These are phyloP conservation scores for Iselma pallidipennis DNA, from an alignment of 2,888 invertebrate genomes.

Conservation along the genomic window DNA sequence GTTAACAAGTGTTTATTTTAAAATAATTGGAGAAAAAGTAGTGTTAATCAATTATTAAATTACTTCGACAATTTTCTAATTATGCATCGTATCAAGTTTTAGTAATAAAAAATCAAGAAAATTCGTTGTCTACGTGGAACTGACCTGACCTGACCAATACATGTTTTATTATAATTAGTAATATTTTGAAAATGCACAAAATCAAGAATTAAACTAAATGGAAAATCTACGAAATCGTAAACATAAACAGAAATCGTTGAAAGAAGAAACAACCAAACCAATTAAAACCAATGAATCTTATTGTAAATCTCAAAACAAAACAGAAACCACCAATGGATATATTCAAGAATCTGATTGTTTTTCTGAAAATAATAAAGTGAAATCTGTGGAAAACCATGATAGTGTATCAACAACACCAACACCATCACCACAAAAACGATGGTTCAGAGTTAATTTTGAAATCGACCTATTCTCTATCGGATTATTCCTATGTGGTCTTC, in stretches of 20 bases:
- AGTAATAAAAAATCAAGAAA: too few relatives aligned
- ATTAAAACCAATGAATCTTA: conserved; percentile 7
- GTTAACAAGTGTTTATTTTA: not conserved
- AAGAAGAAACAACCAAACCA: conserved; percentile 17
- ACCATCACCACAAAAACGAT: conserved; percentile 25
- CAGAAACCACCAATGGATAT: not conserved
- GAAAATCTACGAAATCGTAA: conserved; percentile 29
- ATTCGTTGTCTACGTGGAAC: not conserved
- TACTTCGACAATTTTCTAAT: too few relatives aligned
- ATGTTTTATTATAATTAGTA: not conserved
- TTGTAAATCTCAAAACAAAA: not conserved
- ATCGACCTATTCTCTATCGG: conserved; percentile 75
- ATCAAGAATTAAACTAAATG: conserved; percentile 25
- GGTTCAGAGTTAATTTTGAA: conserved; percentile 65
- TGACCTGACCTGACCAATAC: too few relatives aligned
- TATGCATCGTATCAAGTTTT: too few relatives aligned
- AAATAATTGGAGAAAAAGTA: not conserved
- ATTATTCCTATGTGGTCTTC: conserved; percentile 71
- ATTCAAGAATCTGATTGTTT: not conserved
- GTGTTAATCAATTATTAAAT: too few relatives aligned
- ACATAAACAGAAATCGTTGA: conserved; percentile 24
- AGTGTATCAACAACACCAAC: not conserved
- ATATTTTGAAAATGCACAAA: not conserved
- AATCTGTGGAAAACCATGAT: not conserved
- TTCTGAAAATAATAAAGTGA: conserved; percentile 1